Percentiles rank a stretch among this genome's conserved stretches.
These are phyloP conservation scores for Cecropterus lyciades DNA, from an alignment of 1,140 invertebrate genomes.

Conservation along the genomic window DNA sequence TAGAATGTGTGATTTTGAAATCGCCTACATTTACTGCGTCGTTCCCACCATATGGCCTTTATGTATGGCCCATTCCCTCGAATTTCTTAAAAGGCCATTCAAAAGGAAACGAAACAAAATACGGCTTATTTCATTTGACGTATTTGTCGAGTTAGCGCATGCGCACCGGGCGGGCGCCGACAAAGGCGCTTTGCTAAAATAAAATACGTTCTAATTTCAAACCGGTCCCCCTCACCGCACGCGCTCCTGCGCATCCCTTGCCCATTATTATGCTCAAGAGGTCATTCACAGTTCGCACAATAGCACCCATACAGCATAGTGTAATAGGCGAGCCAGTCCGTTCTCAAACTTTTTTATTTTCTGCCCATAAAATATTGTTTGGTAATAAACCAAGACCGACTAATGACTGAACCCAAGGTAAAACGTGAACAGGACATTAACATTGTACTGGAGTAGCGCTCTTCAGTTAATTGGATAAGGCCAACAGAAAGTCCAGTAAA, in stretches of 20 bases:
- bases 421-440: constrained; percentile 53
- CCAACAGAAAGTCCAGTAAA: constrained; percentile 20
- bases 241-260: constrained; percentile 81
- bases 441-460: constrained; percentile 36
- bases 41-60: constrained; percentile 17
- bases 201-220: constrained; percentile 84
- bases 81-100: constrained; percentile 61
- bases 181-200: constrained; percentile 67
- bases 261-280: constrained; percentile 81
- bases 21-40: constrained; percentile 9
- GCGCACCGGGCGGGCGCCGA: constrained; percentile 79
- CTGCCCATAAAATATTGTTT: constrained; percentile 43
- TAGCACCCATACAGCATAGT: constrained; percentile 62
- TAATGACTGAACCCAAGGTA: constrained; percentile 38
- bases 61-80: constrained; percentile 17
- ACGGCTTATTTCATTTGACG: constrained; percentile 80
- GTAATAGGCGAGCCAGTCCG: constrained; percentile 63
- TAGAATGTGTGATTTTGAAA: background rate
- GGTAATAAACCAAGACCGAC: constrained; percentile 32
- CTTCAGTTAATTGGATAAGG: constrained; percentile 31
- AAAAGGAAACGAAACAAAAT: constrained; percentile 79
- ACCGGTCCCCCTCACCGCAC: constrained; percentile 80
- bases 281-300: constrained; percentile 83
- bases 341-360: constrained; percentile 44
- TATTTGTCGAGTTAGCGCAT: constrained; percentile 82